A percentile compares a stretch with the other conserved stretches of the same genome.
Evolutionary conservation across 2,113 vertebrate species (phyloP).

Genomic region (Aegypius monachus): DNA sequence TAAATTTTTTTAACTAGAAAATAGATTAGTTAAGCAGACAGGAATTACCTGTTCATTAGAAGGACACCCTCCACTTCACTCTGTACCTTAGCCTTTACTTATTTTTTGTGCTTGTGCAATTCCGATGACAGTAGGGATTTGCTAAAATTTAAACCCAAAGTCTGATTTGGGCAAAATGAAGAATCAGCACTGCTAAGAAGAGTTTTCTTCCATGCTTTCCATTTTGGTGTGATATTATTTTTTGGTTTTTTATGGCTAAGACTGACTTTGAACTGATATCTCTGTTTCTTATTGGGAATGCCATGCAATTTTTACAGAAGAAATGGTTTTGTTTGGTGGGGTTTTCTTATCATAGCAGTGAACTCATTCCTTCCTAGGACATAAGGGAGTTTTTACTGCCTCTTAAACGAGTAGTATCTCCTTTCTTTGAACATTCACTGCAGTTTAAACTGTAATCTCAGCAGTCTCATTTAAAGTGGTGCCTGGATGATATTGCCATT

Average conservation of each 20-base stretch:
- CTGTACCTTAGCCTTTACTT: not conserved
- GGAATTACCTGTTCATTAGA: not conserved
- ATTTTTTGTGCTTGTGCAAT: not conserved
- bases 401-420: not conserved
- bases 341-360: not conserved
- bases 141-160: not conserved
- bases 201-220: not conserved
- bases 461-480: not conserved
- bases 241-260: fast-evolving
- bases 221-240: not conserved
- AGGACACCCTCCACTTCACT: not conserved
- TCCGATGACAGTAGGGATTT: not conserved
- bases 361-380: not conserved
- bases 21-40: not conserved
- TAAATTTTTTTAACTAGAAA: not conserved
- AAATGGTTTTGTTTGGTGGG: not conserved
- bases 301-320: not conserved
- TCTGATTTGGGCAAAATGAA: not conserved
- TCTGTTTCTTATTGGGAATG: not conserved
- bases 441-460: not conserved
- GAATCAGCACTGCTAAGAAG: not conserved
- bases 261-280: not conserved
- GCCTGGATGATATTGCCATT: not conserved
- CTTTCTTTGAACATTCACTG: not conserved
- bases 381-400: fast-evolving